Evolutionary conservation across 1,140 invertebrate species (phyloP).

Genomic region (Nasonia longicornis): DNA sequence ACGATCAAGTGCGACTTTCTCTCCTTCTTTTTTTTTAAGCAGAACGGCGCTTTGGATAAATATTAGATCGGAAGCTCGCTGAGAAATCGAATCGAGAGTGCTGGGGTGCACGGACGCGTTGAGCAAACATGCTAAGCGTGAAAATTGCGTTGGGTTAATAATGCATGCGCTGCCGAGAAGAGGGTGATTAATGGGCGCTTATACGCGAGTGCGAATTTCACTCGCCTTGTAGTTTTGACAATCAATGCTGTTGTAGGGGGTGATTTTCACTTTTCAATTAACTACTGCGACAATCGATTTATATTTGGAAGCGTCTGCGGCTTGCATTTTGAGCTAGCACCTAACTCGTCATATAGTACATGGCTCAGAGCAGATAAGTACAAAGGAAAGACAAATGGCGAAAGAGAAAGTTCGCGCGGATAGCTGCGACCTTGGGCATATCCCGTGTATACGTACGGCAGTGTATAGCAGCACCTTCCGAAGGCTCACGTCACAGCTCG

Average conservation of each 20-base stretch:
- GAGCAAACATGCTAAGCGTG: conserved; percentile 16
- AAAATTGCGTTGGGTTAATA: conserved; percentile 41
- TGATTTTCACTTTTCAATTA: too few species aligned
- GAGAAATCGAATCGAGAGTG: conserved; percentile 23
- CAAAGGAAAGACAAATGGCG: neutral
- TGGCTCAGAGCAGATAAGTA: too few species aligned
- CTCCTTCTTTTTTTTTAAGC: conserved; percentile 6
- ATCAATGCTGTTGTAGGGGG: too few species aligned
- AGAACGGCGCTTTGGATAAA: conserved; percentile 40
- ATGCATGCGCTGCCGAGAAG: neutral
- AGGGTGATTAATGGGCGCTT: conserved; percentile 15
- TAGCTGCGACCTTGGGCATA: neutral
- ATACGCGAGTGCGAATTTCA: neutral
- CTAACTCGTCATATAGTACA: too few species aligned
- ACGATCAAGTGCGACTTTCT: conserved; percentile 26
- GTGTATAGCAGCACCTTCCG: neutral
- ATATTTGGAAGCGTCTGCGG: neutral
- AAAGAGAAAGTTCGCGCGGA: neutral
- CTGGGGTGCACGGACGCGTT: neutral
- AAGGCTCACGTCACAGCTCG: neutral
- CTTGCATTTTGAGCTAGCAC: too few species aligned
- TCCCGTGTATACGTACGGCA: neutral
- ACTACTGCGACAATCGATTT: neutral
- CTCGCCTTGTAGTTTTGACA: too few species aligned
- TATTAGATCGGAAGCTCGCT: conserved; percentile 28